Percentiles rank a stretch among this genome's conserved stretches.
These are phyloP conservation scores for Orthosia incerta DNA, from an alignment of 2,888 invertebrate genomes.

Conservation along the genomic window DNA sequence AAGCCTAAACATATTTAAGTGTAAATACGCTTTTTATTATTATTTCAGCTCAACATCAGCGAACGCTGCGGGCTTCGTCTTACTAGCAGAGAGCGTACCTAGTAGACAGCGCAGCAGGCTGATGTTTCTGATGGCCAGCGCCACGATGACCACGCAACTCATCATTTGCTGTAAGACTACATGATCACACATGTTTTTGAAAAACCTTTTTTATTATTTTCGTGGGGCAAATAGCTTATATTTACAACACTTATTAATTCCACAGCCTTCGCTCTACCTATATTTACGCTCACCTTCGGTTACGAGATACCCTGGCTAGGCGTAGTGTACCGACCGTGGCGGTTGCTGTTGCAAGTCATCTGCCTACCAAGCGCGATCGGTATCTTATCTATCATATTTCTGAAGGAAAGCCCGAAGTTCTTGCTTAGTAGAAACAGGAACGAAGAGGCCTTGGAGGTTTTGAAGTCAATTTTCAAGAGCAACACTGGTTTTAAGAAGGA, in stretches of 20 bases:
- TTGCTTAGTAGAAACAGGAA: constrained; percentile 91
- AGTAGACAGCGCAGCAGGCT: constrained; percentile 75
- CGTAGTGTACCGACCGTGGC: constrained; percentile 93
- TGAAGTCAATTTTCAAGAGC: constrained; percentile 73
- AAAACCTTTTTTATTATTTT: background rate
- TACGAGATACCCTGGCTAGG: constrained; percentile 80
- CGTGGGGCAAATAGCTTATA: background rate
- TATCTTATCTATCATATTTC: constrained; percentile 87
- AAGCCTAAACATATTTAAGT: background rate
- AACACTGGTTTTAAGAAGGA: constrained; percentile 72
- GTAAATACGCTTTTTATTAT: background rate
- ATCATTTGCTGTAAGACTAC: constrained; percentile 75
- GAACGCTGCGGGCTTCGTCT: constrained; percentile 83
- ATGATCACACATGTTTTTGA: background rate
- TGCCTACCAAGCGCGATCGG: constrained; percentile 92
- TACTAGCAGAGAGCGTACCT: constrained; percentile 82
- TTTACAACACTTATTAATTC: background rate
- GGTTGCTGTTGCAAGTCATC: constrained; percentile 92
- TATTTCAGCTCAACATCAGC: constrained; percentile 82
- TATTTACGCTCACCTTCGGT: constrained; percentile 79
- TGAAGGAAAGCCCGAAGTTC: constrained; percentile 95
- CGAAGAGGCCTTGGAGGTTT: constrained; percentile 88
- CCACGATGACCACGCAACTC: constrained; percentile 80
- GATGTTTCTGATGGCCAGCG: constrained; percentile 84
- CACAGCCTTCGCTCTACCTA: constrained; percentile 80